phyloP scores from a whole-genome alignment of 30 jellyfish, hydroid and myxozoan genomes.

The Haliclystus octoradiatus region DNA sequence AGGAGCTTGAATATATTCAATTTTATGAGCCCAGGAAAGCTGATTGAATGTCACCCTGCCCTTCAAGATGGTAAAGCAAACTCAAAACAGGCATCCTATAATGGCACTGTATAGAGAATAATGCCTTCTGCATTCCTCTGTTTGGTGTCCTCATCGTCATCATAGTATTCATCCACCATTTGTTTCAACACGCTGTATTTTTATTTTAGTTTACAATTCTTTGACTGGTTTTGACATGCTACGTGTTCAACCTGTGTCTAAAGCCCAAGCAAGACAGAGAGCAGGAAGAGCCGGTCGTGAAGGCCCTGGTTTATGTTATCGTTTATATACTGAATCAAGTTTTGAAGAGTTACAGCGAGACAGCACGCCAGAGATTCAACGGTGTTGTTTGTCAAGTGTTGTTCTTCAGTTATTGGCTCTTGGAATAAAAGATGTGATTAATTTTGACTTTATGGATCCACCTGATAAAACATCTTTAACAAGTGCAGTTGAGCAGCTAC shows the following conservation, averaged over 20 bases:
- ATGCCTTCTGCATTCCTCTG: too few species aligned
- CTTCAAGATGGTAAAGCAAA: too few species aligned
- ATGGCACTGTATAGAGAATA: too few species aligned
- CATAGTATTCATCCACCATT: neutral
- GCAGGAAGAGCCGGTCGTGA: conserved; percentile 99
- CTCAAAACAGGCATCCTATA: too few species aligned
- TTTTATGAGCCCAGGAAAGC: too few species aligned
- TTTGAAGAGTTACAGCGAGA: conserved; percentile 45
- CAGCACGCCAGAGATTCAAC: conserved; percentile 73
- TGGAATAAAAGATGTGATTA: conserved; percentile 59
- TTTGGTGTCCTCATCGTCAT: too few species aligned
- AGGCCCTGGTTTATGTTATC: conserved; percentile 80
- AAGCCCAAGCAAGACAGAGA: conserved; percentile 96
- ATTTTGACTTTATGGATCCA: conserved; percentile 83
- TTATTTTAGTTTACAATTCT: conserved; percentile 53
- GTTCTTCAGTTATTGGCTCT: conserved; percentile 55
- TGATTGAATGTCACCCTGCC: too few species aligned
- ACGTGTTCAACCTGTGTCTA: conserved; percentile 70
- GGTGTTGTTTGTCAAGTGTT: conserved; percentile 68
- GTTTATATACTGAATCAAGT: conserved; percentile 83
- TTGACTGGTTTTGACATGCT: conserved; percentile 69
- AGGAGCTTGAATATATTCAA: too few species aligned
- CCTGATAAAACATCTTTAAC: conserved; percentile 46
- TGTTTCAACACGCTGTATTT: neutral
- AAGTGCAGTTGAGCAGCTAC: conserved; percentile 63